Percentiles rank a stretch among this genome's conserved stretches.
These are phyloP conservation scores for Ypsolopha scabrella DNA, from an alignment of 2,888 invertebrate species.

Conservation along the genomic window DNA sequence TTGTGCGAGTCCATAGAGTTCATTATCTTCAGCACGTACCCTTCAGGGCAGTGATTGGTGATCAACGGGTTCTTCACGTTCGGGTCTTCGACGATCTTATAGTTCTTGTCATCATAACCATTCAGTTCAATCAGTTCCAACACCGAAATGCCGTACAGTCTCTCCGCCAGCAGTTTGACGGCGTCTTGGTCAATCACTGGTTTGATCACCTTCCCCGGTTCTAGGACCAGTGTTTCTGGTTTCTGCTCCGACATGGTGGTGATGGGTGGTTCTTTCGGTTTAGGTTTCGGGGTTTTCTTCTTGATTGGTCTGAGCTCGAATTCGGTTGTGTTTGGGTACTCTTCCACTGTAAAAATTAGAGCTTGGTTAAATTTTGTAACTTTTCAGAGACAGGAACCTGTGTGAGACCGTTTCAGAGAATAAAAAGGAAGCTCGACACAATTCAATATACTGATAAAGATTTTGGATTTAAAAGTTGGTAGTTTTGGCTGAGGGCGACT, in stretches of 20 bases:
- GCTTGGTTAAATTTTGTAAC: neutral
- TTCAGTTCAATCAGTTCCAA: slow-evolving; percentile 72
- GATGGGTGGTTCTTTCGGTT: neutral
- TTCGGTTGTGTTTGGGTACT: slow-evolving; percentile 3
- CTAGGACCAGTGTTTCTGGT: slow-evolving; percentile 22
- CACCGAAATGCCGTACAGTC: slow-evolving; percentile 74
- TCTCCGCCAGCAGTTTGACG: slow-evolving; percentile 62
- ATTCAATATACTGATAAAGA: too few species aligned
- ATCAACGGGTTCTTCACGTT: slow-evolving; percentile 73
- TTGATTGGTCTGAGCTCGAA: slow-evolving; percentile 7
- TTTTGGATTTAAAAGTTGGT: too few species aligned
- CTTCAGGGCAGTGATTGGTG: slow-evolving; percentile 63
- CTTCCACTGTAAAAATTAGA: neutral
- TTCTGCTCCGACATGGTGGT: slow-evolving; percentile 26
- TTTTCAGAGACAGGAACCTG: neutral
- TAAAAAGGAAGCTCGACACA: neutral
- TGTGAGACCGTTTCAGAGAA: neutral
- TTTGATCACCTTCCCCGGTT: slow-evolving; percentile 69
- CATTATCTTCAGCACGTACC: slow-evolving; percentile 85
- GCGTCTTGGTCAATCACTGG: slow-evolving; percentile 66
- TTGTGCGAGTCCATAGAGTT: slow-evolving; percentile 86
- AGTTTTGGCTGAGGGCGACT: too few species aligned
- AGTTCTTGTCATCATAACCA: slow-evolving; percentile 86
- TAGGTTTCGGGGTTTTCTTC: neutral
- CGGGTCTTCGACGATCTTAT: slow-evolving; percentile 71